Conservation (phyloP, 2,797 vertebrate genomes). For the Streptopelia turtur region DNA sequence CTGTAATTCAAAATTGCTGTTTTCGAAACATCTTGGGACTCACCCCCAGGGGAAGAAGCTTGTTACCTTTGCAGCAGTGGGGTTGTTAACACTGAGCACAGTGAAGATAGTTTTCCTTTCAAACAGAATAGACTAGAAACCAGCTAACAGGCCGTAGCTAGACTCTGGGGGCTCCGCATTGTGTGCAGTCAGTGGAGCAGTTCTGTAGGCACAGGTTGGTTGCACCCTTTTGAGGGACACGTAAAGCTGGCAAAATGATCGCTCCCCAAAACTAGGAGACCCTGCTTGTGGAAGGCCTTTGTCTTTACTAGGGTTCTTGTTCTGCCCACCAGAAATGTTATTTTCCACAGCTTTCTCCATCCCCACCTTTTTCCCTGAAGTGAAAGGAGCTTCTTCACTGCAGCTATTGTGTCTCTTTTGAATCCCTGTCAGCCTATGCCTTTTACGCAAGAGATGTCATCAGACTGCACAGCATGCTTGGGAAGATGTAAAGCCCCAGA, state of each 20-base stretch:
- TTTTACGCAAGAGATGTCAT: conserved; percentile 34
- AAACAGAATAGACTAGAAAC: background rate
- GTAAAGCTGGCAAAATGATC: background rate
- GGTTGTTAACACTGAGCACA: conserved; percentile 15
- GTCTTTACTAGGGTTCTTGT: background rate
- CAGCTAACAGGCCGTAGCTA: background rate
- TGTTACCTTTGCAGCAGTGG: background rate
- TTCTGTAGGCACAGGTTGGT: background rate
- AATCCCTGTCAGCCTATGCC: conserved; percentile 19
- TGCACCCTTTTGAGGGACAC: background rate
- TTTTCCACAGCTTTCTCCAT: background rate
- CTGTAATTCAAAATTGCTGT: conserved; percentile 38
- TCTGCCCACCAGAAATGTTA: background rate
- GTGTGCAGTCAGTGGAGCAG: background rate
- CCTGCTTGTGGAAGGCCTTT: background rate
- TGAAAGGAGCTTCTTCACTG: conserved; percentile 6
- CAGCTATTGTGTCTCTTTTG: background rate
- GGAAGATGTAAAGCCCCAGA: conserved; percentile 37
- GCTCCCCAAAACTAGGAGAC: rapidly evolving
- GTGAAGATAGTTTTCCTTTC: conserved; percentile 35
- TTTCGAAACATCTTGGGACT: conserved; percentile 49
- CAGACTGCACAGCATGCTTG: conserved; percentile 11
- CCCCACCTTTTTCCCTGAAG: background rate
- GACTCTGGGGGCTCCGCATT: background rate
- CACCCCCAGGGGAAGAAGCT: conserved; percentile 12